A percentile compares a stretch with the other conserved stretches of the same genome.
phyloP scores from a whole-genome alignment of 1,140 invertebrate species.

The Drosophila paulistorum region DNA sequence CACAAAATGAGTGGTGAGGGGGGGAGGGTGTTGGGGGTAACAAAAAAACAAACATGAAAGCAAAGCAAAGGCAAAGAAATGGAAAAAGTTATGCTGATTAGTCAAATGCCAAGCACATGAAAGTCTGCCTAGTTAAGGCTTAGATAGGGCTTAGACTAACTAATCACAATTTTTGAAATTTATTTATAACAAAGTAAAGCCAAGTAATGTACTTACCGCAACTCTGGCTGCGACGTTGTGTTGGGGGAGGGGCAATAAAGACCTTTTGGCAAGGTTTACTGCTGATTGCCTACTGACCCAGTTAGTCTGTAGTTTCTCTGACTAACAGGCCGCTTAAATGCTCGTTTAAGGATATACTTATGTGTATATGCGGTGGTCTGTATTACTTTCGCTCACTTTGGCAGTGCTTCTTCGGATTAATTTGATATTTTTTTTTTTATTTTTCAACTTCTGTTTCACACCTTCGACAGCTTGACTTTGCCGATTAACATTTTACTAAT shows the following conservation, averaged over 20 bases:
- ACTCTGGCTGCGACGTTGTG: not conserved
- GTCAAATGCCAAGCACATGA: constrained; percentile 2
- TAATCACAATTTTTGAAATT: constrained; percentile 6
- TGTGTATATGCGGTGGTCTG: constrained; percentile 18
- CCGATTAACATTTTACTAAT: constrained; percentile 10
- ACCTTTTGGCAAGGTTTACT: constrained; percentile 31
- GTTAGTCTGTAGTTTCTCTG: constrained; percentile 34
- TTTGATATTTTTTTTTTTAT: not conserved
- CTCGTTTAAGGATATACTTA: constrained; percentile 22
- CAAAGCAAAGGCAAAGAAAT: not conserved
- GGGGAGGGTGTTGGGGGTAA: too few species aligned
- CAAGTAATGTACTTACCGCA: constrained; percentile 15
- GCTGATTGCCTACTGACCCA: constrained; percentile 55
- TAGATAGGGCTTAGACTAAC: constrained; percentile 8
- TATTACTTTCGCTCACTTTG: constrained; percentile 29
- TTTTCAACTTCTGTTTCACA: not conserved
- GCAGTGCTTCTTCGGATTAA: constrained; percentile 41
- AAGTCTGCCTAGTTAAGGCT: not conserved
- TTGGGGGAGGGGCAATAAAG: not conserved
- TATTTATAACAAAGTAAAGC: constrained; percentile 15
- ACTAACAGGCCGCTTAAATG: constrained; percentile 40
- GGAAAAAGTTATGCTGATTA: constrained; percentile 1
- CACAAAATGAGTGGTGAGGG: not conserved
- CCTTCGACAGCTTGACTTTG: not conserved
- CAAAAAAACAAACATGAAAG: not conserved